Evolutionary conservation across 2,113 vertebrate genomes (phyloP), one percentile per base, ranked within the genome.

Genomic region (Mesembrinibis cayennensis): DNA sequence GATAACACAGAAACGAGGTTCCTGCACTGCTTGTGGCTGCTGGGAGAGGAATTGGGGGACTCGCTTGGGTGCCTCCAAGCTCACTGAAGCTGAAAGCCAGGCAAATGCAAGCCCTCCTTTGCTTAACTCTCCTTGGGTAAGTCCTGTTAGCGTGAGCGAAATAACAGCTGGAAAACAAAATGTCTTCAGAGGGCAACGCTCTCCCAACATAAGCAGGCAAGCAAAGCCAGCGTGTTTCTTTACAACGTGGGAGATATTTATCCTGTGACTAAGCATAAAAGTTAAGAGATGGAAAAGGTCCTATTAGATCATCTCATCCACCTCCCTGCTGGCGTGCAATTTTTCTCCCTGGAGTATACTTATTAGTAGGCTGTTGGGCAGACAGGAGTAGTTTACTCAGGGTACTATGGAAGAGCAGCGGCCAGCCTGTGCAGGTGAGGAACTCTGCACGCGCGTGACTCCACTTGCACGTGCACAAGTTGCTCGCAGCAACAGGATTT

Each of bases 201-300:
- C 69, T 95, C 83, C 77, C 83, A 76, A 11, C 52, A 13, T 9
- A 8, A 88, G 76, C 71, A 52, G 65, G 19, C 59, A 0, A 85
- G 92, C 56, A 26, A 10, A 77, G 90, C 76, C 95, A 84, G 72
- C 1, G 2, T 50, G 59, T 63, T 82, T 47, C 89, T 84, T 56
- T 63, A 1, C 89, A 56, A 53, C 2, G 22, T 73, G 95, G 89
- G 91, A 91, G 96, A 89, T 85, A 17, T 87, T 95, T 95, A 32
- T 80, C 44, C 69, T 90, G 92, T 97, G 96, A 96, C 93, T 94
- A 96, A 97, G 97, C 95, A 95, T 49, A 91, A 95, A 96, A 96
- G 65, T 32, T 89, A 44, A 95, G 93, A 71, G 95, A 95, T 95
- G 93, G 96, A 96, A 95, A 95, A 95, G 87, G 73, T 94, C 91